phyloP scores from a whole-genome alignment of 1,140 invertebrate species.

The Lerema accius region DNA sequence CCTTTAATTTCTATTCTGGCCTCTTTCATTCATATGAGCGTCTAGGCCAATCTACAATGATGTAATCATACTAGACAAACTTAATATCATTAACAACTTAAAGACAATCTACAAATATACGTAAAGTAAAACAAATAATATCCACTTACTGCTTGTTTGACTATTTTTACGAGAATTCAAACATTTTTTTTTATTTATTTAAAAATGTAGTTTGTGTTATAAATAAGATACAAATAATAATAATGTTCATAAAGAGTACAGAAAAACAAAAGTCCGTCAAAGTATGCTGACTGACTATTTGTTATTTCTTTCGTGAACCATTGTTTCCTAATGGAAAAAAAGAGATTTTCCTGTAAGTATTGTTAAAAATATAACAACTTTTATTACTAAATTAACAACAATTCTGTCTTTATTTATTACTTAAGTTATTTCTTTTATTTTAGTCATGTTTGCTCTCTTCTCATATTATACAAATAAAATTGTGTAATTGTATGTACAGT shows the following conservation, averaged over 20 bases:
- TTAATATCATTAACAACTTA: slow-evolving; percentile 4
- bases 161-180: too few relatives aligned
- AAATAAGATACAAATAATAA: too few relatives aligned
- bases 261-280: too few relatives aligned
- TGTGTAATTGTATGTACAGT: background rate
- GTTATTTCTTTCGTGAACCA: too few relatives aligned
- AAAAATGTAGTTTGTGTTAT: too few relatives aligned
- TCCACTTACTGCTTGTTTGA: background rate
- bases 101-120: background rate
- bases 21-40: background rate
- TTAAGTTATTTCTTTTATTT: background rate
- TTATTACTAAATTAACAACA: background rate
- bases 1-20: background rate
- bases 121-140: background rate
- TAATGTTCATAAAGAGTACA: too few relatives aligned
- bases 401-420: background rate
- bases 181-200: too few relatives aligned
- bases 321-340: too few relatives aligned
- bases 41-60: slow-evolving; percentile 1
- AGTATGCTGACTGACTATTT: too few relatives aligned
- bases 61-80: slow-evolving; percentile 9
- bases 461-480: background rate
- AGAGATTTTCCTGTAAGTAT: too few relatives aligned
- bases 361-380: too few relatives aligned
- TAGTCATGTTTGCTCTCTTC: slow-evolving; percentile 21